Base-by-base conservation (phyloP, 1,140 invertebrate genomes). In the Centruroides sculpturatus region DNA sequence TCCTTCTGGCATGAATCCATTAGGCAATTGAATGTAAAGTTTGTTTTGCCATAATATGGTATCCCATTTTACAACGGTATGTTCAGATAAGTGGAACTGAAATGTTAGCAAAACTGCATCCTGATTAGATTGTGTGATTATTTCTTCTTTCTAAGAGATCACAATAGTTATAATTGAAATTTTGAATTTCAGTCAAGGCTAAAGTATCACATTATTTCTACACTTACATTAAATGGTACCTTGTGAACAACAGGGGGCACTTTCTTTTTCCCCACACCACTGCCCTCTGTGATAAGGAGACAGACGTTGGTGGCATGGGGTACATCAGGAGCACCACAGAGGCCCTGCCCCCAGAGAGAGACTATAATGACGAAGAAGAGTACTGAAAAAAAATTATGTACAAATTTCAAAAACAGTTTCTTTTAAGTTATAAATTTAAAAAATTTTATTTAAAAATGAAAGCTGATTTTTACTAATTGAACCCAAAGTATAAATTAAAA, bases 321-420 rank as follows among this genome's bases (percentile, higher is more conserved):
- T 78, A 79, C 87, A 89, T 89, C 90, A 93, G 89, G 86, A 88
- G 80, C 85, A 89, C 89, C 87, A 92, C 89, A 85, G 89, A 93
- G 92, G 92, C 90, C 91, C 92, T 81, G 90, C 85, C 78, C 91
- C 91, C 85, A 95, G 87, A 84, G 85, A 85, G 81, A 91, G 85
- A 81, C 82, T 85, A 75, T 83, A 89, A 71, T 81, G 82, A 60
- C 78, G 71, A 55, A 60, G 64, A 60, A 73, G 73, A 56, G 60
- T 67, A 56, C 68, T 67, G 62, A 36, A 69, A 63, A 65, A 35
- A 35, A 56, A 62, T 56, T 34, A 51, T 12, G 49, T 51, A 34
- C 0, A n/a, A 34, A 12, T 51, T 51, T 51, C 23, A 23, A 23
- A 23, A 23, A 23, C 2, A 23, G 23, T 23, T 23, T 23, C 23